Conservation (phyloP, 1,140 invertebrate species). For the Chrysomallon squamiferum region DNA sequence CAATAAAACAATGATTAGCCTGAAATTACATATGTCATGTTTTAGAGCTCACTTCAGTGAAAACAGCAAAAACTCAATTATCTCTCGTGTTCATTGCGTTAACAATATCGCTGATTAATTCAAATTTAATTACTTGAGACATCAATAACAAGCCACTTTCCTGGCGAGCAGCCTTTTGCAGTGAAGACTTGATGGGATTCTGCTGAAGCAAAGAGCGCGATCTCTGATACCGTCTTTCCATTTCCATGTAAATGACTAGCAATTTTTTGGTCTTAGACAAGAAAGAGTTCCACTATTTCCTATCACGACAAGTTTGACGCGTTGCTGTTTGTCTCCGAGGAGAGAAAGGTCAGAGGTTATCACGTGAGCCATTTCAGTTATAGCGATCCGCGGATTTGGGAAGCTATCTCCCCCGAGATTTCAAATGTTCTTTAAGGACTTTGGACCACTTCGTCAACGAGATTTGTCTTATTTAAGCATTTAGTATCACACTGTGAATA, state of each 20-base stretch:
- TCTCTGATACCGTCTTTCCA: conserved; percentile 9
- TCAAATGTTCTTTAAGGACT: no score
- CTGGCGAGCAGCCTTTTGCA: neutral
- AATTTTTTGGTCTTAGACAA: conserved; percentile 7
- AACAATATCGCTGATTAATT: conserved; percentile 37
- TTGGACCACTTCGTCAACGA: no score
- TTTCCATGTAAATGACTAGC: conserved; percentile 7
- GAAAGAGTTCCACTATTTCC: conserved; percentile 4
- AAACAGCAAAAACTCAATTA: conserved; percentile 39
- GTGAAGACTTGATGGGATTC: conserved; percentile 2
- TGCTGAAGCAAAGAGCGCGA: conserved; percentile 6
- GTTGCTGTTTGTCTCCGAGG: conserved; percentile 4
- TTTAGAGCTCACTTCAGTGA: conserved; percentile 16
- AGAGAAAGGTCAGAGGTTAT: conserved; percentile 3
- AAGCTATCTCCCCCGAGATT: no score
- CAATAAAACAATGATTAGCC: conserved; percentile 32
- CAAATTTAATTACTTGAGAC: conserved; percentile 43
- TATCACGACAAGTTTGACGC: neutral
- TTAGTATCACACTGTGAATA: no score
- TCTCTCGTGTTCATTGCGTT: conserved; percentile 32
- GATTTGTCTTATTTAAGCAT: no score
- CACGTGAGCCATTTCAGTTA: neutral
- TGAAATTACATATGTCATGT: conserved; percentile 40
- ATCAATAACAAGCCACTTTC: conserved; percentile 22
- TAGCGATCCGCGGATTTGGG: no score